Conservation (phyloP, 1,140 invertebrate species). For the Trichomalopsis sarcophagae region DNA sequence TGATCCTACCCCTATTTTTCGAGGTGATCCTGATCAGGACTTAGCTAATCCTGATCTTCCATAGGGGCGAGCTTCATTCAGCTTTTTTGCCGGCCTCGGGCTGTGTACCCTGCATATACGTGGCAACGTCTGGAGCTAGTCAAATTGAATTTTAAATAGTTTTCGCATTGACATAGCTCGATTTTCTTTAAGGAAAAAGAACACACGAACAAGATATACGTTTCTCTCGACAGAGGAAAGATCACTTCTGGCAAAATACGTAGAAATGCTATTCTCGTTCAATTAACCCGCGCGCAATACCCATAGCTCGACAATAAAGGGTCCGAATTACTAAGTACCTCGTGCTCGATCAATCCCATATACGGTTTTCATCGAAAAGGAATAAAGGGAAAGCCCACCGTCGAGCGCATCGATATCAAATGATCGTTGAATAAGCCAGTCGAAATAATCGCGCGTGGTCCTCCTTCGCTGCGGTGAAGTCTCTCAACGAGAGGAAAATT, state of each 20-base stretch:
- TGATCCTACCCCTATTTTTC: constrained; percentile 40
- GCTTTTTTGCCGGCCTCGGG: background rate
- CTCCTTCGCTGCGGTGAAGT: background rate
- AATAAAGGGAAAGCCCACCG: constrained; percentile 8
- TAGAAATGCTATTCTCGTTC: background rate
- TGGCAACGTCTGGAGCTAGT: background rate
- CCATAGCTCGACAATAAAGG: background rate
- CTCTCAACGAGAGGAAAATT: background rate
- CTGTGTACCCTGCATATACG: too few relatives aligned
- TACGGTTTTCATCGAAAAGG: background rate
- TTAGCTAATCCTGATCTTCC: constrained; percentile 24
- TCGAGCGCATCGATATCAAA: constrained; percentile 29
- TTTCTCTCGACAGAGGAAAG: too few relatives aligned
- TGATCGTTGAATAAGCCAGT: constrained; percentile 2
- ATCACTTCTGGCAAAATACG: background rate
- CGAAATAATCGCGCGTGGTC: background rate
- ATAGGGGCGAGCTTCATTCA: constrained; percentile 1
- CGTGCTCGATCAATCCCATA: background rate
- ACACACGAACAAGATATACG: too few relatives aligned
- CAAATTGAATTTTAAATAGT: background rate
- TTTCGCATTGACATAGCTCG: too few relatives aligned
- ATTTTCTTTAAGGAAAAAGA: background rate
- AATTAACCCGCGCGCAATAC: background rate
- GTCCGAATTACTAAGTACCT: background rate
- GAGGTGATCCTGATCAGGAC: constrained; percentile 41